Percentiles rank a stretch among this genome's conserved stretches.
Evolutionary conservation across 2,888 invertebrate genomes (phyloP).

Genomic region (Lamproptera curius): DNA sequence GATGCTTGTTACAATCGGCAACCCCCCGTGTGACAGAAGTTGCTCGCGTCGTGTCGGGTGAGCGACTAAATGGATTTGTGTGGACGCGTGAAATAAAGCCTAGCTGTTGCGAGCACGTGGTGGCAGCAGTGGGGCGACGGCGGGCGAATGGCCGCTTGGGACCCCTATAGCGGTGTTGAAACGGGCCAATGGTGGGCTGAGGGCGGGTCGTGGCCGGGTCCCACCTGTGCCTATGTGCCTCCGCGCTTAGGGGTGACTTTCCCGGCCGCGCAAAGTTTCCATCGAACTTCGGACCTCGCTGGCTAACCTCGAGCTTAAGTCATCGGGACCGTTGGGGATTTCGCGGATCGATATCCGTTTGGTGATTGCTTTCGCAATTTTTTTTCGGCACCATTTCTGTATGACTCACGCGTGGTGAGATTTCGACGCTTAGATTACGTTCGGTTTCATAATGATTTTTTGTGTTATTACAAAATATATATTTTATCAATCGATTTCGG

Average conservation of each 20-base stretch:
- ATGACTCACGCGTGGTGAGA: no score
- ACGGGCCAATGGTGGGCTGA: constrained; percentile 50
- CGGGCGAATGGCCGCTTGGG: constrained; percentile 53
- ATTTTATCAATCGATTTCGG: no score
- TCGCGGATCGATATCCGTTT: neutral
- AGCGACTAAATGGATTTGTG: constrained; percentile 69
- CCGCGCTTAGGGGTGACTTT: constrained; percentile 50
- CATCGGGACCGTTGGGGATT: neutral
- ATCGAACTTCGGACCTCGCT: constrained; percentile 3
- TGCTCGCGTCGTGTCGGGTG: constrained; percentile 66
- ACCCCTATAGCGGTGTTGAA: constrained; percentile 38
- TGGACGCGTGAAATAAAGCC: constrained; percentile 69
- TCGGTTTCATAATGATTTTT: no score
- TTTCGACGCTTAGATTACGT: no score
- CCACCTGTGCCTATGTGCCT: constrained; percentile 53
- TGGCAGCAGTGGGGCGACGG: constrained; percentile 49
- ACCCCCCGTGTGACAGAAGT: constrained; percentile 61
- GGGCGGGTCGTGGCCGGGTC: constrained; percentile 45
- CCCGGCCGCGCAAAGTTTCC: constrained; percentile 29
- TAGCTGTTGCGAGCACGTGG: constrained; percentile 52
- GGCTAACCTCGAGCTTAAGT: no score
- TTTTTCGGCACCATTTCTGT: no score
- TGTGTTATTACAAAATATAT: no score
- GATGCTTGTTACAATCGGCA: constrained; percentile 53
- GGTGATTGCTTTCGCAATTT: neutral